These are phyloP conservation scores for Phortica variegata DNA, from an alignment of 1,140 invertebrate genomes.

Conservation along the genomic window DNA sequence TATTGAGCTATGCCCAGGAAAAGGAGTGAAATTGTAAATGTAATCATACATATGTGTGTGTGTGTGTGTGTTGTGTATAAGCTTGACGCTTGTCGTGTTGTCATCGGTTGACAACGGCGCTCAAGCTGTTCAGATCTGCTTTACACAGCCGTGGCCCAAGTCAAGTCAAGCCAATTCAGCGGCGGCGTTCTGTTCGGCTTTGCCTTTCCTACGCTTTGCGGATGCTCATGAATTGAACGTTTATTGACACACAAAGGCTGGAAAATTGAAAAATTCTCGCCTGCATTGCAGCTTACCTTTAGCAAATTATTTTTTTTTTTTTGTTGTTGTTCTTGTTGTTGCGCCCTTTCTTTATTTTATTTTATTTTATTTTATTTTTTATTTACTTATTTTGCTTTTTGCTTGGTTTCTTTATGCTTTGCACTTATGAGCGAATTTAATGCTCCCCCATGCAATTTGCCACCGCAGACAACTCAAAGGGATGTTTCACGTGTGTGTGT, in stretches of 20 bases:
- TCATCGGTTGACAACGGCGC: no score
- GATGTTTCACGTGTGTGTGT: constrained; percentile 36
- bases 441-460: constrained; percentile 16
- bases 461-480: constrained; percentile 37
- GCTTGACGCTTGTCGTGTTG: no score
- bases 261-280: constrained; percentile 51
- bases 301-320: constrained; percentile 7
- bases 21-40: constrained; percentile 6
- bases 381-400: constrained; percentile 6
- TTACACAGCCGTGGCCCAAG: no score
- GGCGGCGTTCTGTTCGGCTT: no score
- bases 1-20: constrained; percentile 32
- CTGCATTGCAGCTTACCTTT: constrained; percentile 10
- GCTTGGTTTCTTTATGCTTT: constrained; percentile 4
- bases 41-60: constrained; percentile 1
- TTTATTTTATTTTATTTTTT: constrained; percentile 20
- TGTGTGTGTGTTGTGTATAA: constrained; percentile 4
- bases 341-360: neutral
- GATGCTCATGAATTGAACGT: constrained; percentile 48
- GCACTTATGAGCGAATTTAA: constrained; percentile 20
- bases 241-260: constrained; percentile 52
- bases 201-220: no score
- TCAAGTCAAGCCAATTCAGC: no score
- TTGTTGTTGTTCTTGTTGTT: constrained; percentile 1
- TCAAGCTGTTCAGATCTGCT: no score